Evolutionary conservation across 2,888 invertebrate genomes (phyloP), one percentile per base, ranked within the genome.

Genomic region (Drosophila subsilvestris): DNA sequence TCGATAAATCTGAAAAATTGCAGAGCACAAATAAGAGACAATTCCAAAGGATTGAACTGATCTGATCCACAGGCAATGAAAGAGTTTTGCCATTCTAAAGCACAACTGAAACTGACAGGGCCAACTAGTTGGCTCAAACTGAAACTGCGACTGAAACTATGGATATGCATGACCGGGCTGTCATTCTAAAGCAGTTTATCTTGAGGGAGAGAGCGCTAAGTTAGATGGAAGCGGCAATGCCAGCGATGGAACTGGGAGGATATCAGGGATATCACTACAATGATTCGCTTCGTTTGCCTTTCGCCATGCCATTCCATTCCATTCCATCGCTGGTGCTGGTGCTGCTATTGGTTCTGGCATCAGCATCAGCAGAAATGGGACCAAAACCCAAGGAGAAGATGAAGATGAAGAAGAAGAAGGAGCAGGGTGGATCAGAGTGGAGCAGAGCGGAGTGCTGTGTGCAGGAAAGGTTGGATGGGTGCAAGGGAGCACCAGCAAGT

Each of bases 191-290:
- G 66, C 66, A 66, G 66, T 66, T 66, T 66, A 65, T 66, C 66
- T 65, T 65, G 66, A 49, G 66, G 7, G 37, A 49, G 66, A n/a
- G 14, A 37, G 37, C 14, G 14, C 14, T 37, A 6, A 6, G 14
- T 37, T 37, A n/a, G 37, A 66, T 66, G 66, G 58, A 14, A 48
- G 57, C n/a, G 43, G 2, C 22, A 14, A n/a, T 7, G 29, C n/a
- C 12, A 3, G 22, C 22, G 6, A 5, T 4, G 37, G 29, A 10
- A 18, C 49, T 51, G 63, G 25, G 60, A 56, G 75, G 72, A 67
- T 66, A 67, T 58, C 71, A 72, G 63, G 57, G 66, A 66, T 65
- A 66, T 66, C 66, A 73, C 79, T 77, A 75, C 81, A 84, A 82
- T 78, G 76, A 74, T 74, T 66, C 62, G 74, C 74, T 73, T 73